These are phyloP conservation scores for Oscheius sp. DNA, from an alignment of 2,888 invertebrate genomes.

Conservation along the genomic window DNA sequence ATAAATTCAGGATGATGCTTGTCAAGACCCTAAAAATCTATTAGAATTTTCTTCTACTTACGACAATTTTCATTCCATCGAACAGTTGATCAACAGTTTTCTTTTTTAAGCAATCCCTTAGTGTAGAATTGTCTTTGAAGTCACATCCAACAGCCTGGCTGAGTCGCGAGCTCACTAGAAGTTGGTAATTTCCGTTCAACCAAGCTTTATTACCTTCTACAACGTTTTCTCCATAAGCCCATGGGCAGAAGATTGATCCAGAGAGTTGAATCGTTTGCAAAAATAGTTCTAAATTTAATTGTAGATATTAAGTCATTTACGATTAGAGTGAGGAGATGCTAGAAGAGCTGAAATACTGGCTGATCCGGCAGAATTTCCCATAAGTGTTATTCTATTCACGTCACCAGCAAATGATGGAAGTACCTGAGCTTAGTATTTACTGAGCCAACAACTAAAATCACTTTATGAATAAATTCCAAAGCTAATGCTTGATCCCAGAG, in stretches of 20 bases:
- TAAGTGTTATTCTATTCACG: conserved; percentile 42
- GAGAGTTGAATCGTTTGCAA: conserved; percentile 52
- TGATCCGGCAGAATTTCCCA: conserved; percentile 54
- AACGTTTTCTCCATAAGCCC: conserved; percentile 41
- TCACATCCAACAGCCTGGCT: conserved; percentile 39
- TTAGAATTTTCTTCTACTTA: no score
- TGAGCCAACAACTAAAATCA: background rate
- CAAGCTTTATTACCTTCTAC: conserved; percentile 33
- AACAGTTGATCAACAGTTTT: conserved; percentile 48
- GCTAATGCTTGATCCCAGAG: conserved; percentile 56
- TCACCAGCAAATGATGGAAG: conserved; percentile 57
- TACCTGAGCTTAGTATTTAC: conserved; percentile 11
- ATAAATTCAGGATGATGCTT: background rate
- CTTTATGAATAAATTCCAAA: conserved; percentile 52
- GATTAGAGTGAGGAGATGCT: conserved; percentile 54
- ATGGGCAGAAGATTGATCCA: conserved; percentile 52
- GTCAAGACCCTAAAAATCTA: no score
- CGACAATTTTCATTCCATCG: conserved; percentile 54
- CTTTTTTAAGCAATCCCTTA: conserved; percentile 50
- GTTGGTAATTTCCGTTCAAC: background rate
- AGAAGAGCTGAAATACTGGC: conserved; percentile 47
- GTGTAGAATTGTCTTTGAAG: conserved; percentile 36
- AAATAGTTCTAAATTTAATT: conserved; percentile 44
- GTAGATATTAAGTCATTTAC: conserved; percentile 29
- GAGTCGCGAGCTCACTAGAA: background rate